Evolutionary conservation across 2,113 vertebrate species (phyloP), one percentile per base, ranked within the genome.

Genomic region (Oophaga pumilio): DNA sequence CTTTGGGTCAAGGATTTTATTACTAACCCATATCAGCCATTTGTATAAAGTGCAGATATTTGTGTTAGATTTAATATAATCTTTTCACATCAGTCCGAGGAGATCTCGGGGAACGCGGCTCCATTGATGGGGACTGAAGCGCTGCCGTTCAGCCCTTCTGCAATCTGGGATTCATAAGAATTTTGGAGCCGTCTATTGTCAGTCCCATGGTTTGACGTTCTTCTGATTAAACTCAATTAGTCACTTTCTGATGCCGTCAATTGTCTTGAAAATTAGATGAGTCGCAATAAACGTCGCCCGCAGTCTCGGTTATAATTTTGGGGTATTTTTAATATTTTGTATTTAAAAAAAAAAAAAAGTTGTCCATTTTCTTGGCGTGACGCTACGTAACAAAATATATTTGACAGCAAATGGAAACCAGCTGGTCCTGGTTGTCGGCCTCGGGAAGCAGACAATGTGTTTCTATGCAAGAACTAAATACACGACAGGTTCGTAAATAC

Each of bases 141-240:
- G 17, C 64, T 82, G 81, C 81, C 81, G 69, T 83, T 22, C 64
- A 49, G 69, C 62, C 4, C 43, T 4, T 83, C 66, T 66, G 33
- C 81, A 83, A 52, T 83, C 81, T 83, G 81, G 81, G 62, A 69
- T 83, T 83, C 81, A 83, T 83, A 83, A 83, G n/a, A 69, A 49
- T 69, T 68, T 83, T 83, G 81, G 81, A 68, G n/a, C 64, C 24
- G 81, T 53, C 62, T 69, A 17, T 53, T 69, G 22, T 53, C 22
- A 68, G 52, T 83, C 81, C 81, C 81, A 69, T 68, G 26, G 49
- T 53, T 53, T 83, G 49, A 83, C 81, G 53, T 83, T 52, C 62
- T 83, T 83, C 53, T 83, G 81, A 83, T 68, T 82, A 82, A 43
- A 66, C 18, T 82, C 20, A 82, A 66, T 64, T 66, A 68, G 60